Conservation (phyloP, 2,888 invertebrate species). For the Syrista parreyssii region DNA sequence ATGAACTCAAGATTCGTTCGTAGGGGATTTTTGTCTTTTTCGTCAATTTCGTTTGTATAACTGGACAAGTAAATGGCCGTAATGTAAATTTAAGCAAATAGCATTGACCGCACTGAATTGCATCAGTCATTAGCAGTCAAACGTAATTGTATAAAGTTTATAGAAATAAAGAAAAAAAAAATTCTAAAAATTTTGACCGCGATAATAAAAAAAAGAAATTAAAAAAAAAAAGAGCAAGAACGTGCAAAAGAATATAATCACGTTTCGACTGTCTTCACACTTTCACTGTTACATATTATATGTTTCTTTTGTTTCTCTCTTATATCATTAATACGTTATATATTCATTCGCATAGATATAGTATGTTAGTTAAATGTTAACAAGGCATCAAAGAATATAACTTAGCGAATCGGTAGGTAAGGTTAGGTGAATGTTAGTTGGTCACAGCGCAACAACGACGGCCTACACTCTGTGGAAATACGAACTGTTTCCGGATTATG, state of each 20-base stretch:
- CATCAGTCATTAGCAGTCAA: too few relatives aligned
- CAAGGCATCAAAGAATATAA: slow-evolving; percentile 44
- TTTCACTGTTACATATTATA: slow-evolving; percentile 55
- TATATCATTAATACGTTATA: slow-evolving; percentile 36
- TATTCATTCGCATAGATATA: slow-evolving; percentile 29
- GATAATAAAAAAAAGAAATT: background rate
- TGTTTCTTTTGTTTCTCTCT: slow-evolving; percentile 27
- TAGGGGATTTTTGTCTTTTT: too few relatives aligned
- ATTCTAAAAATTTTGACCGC: too few relatives aligned
- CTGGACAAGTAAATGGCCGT: too few relatives aligned
- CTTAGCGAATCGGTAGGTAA: slow-evolving; percentile 40
- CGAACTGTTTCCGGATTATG: slow-evolving; percentile 36
- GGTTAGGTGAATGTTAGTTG: slow-evolving; percentile 34
- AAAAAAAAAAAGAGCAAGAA: background rate
- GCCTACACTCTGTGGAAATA: slow-evolving; percentile 32
- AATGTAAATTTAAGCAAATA: too few relatives aligned
- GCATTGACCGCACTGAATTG: too few relatives aligned
- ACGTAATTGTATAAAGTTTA: too few relatives aligned
- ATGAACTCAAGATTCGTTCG: too few relatives aligned
- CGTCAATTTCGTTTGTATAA: too few relatives aligned
- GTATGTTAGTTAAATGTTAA: slow-evolving; percentile 39
- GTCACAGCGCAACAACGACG: slow-evolving; percentile 33
- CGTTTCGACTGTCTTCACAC: slow-evolving; percentile 44
- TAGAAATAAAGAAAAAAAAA: background rate
- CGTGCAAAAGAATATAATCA: slow-evolving; percentile 1